These are phyloP conservation scores for Etheostoma spectabile DNA, from an alignment of 2,113 vertebrate species.

Conservation along the genomic window DNA sequence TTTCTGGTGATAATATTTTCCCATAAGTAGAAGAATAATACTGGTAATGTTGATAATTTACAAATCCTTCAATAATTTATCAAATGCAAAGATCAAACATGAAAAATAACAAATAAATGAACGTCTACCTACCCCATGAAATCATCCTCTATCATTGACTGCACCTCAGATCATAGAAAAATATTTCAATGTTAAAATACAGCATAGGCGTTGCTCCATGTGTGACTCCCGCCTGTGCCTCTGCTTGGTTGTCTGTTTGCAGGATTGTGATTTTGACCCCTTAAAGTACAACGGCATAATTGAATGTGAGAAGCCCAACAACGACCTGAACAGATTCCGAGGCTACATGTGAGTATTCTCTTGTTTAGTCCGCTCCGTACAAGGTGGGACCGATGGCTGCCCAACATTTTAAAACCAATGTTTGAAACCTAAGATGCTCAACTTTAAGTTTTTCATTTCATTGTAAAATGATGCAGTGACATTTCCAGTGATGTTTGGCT, in stretches of 20 bases:
- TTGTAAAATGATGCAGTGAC: conserved; percentile 1
- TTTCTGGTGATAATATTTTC: not conserved
- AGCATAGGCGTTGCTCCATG: too few relatives aligned
- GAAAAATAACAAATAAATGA: not conserved
- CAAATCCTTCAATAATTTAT: not conserved
- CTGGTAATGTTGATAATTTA: not conserved
- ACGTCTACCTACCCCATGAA: too few relatives aligned
- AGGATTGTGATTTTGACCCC: conserved; percentile 97
- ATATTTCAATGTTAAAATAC: too few relatives aligned
- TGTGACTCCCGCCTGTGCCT: not conserved
- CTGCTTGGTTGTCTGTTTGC: conserved; percentile 63
- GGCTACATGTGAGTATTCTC: conserved; percentile 94
- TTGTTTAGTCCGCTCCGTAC: not conserved
- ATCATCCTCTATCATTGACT: too few relatives aligned
- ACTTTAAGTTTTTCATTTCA: conserved; percentile 3
- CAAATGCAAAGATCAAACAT: too few relatives aligned
- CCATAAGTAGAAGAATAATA: not conserved
- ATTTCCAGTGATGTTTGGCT: not conserved
- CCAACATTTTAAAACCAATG: not conserved
- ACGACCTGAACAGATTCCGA: conserved; percentile 93
- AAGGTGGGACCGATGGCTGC: too few relatives aligned
- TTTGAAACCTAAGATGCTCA: not conserved
- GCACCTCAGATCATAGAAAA: too few relatives aligned
- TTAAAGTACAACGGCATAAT: conserved; percentile 93
- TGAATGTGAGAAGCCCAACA: conserved; percentile 98